Base-by-base conservation (phyloP, 2,888 invertebrate species). In the Esperia sulphurella region DNA sequence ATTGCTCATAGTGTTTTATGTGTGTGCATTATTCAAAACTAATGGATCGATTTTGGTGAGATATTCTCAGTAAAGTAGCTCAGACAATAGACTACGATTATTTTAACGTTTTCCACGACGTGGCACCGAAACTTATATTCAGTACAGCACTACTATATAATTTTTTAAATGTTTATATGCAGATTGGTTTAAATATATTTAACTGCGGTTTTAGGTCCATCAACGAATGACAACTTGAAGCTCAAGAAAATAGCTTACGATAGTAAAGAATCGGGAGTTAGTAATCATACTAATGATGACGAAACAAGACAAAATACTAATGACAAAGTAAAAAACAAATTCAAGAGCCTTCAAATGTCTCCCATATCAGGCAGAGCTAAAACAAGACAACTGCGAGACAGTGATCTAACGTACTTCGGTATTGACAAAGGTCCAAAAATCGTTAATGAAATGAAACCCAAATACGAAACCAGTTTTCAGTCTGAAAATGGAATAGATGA, bases 351-450 rank as follows among this genome's bases (percentile, higher is more conserved):
- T 45, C 70, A 75, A 56, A 62, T 70, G 48, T 75, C 85, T 9
- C 75, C 82, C 7, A 64, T 63, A 14, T 67, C 67, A 49, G 62
- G 57, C 21, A 78, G 71, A 57, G 57, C 75, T 10, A 83, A 79
- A 66, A 75, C 83, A 5, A 79, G 92, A 55, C 88, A 91, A 70
- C 75, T 92, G 39, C 83, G 91, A 51, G 90, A 91, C 41, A 92
- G 91, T 54, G 92, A 92, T 62, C 77, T 92, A 42, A 91, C 91
- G 51, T 92, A 91, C 65, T 92, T 92, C 60, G 92, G 92, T 29
- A 63, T 84, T 13, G 65, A 70, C 43, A 68, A 71, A 38, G 50
- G 50, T 64, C 84, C 12, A 10, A 48, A 39, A 49, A 45, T 14
- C 12, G 43, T 37, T 41, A 53, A 52, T 29, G 43, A 50, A 38